Conservation (phyloP, 1,140 invertebrate species). For the Calephelis nemesis region DNA sequence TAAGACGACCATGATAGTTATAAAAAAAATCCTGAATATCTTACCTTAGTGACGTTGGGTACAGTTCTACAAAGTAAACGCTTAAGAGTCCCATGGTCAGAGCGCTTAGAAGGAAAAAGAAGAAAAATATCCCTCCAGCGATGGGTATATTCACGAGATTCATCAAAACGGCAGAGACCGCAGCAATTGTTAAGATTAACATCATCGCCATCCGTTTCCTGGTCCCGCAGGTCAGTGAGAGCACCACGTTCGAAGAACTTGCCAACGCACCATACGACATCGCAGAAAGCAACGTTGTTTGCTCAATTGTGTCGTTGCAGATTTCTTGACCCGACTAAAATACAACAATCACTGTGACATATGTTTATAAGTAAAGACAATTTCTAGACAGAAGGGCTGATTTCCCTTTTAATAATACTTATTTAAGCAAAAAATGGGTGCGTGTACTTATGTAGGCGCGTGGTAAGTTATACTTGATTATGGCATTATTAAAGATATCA, state of each 20-base stretch:
- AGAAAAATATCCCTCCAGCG: constrained; percentile 68
- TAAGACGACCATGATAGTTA: too few relatives aligned
- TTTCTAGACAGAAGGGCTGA: too few relatives aligned
- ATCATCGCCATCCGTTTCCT: constrained; percentile 63
- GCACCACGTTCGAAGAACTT: constrained; percentile 54
- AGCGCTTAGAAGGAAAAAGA: constrained; percentile 64
- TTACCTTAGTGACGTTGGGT: constrained; percentile 68
- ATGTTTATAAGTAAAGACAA: background rate
- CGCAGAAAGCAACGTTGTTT: constrained; percentile 63
- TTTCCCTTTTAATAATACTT: too few relatives aligned
- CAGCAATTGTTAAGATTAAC: constrained; percentile 50
- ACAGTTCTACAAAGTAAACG: constrained; percentile 71
- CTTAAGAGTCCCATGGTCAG: constrained; percentile 68
- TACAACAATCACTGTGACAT: background rate
- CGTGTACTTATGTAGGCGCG: too few relatives aligned
- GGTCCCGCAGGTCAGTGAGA: constrained; percentile 59
- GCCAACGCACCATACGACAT: constrained; percentile 67
- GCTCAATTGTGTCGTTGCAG: constrained; percentile 66
- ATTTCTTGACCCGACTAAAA: constrained; percentile 49
- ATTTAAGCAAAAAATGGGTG: too few relatives aligned
- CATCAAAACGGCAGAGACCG: constrained; percentile 49
- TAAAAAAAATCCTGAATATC: constrained; percentile 7
- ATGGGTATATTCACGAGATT: constrained; percentile 56
- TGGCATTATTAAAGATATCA: too few relatives aligned
- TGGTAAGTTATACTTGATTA: too few relatives aligned